phyloP scores from a whole-genome alignment of 2,888 invertebrate genomes.

The Cataglyphis albicans region DNA sequence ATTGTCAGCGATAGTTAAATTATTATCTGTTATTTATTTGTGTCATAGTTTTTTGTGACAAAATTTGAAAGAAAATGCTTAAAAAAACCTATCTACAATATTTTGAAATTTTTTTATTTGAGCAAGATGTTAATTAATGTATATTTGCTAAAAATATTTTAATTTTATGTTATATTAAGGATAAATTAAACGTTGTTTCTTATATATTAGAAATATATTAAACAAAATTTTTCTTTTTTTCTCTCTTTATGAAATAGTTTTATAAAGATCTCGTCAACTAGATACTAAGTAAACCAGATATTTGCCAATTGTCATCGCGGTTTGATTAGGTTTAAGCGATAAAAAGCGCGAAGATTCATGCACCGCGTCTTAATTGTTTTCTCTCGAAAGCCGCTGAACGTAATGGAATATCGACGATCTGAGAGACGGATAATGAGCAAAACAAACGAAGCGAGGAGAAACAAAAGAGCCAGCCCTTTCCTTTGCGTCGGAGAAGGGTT shows the following conservation, averaged over 20 bases:
- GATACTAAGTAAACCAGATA: background rate
- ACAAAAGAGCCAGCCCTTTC: constrained; percentile 65
- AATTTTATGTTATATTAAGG: background rate
- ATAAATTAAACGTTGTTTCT: background rate
- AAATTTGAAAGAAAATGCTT: background rate
- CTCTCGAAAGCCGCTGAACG: constrained; percentile 60
- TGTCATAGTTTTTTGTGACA: background rate
- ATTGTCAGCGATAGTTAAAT: constrained; percentile 2
- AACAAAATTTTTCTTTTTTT: background rate
- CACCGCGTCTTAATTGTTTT: constrained; percentile 67
- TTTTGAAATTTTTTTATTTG: background rate
- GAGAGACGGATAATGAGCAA: constrained; percentile 73
- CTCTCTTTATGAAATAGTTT: background rate
- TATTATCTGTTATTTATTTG: background rate
- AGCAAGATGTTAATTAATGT: background rate
- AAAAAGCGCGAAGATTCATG: constrained; percentile 61
- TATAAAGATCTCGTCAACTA: background rate
- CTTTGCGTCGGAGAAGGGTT: constrained; percentile 59
- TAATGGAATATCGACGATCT: constrained; percentile 70
- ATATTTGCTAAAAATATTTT: background rate
- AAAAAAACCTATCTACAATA: background rate
- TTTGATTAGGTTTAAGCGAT: constrained; percentile 31
- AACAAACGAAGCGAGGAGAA: constrained; percentile 71
- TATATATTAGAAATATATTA: background rate
- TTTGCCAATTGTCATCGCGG: background rate